Percentiles rank a stretch among this genome's conserved stretches.
Conservation (phyloP, 1,140 invertebrate species). For the Meloidogyne hapla region DNA sequence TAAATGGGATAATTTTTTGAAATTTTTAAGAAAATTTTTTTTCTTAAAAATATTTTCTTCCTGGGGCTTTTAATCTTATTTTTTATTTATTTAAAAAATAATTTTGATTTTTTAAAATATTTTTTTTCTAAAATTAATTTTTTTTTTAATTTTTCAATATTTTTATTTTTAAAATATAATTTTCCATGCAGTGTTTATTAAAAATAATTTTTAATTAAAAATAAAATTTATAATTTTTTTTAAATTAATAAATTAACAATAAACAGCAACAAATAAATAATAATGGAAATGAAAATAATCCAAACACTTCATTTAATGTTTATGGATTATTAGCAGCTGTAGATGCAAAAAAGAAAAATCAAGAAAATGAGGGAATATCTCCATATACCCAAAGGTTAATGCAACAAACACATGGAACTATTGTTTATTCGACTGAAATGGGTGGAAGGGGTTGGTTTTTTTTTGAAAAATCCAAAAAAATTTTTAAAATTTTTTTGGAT, state of each 20-base stretch:
- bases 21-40: too few relatives aligned
- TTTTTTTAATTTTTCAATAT: too few relatives aligned
- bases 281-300: constrained; percentile 13
- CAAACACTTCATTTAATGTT: background rate
- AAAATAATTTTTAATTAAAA: too few relatives aligned
- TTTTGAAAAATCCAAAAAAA: too few relatives aligned
- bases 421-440: constrained; percentile 50
- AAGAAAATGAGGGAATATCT: constrained; percentile 12
- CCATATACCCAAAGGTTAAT: constrained; percentile 32
- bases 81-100: too few relatives aligned
- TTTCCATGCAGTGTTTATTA: too few relatives aligned
- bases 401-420: constrained; percentile 35
- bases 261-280: constrained; percentile 1
- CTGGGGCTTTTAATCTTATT: too few relatives aligned
- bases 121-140: too few relatives aligned
- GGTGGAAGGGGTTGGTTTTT: constrained; percentile 44
- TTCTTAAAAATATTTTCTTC: too few relatives aligned
- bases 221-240: background rate
- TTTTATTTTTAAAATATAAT: too few relatives aligned
- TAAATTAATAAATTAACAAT: background rate
- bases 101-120: too few relatives aligned
- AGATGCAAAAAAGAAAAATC: constrained; percentile 5
- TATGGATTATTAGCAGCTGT: constrained; percentile 13
- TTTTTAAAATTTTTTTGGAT: constrained; percentile 12
- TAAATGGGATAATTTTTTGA: too few relatives aligned